A percentile compares a stretch with the other conserved stretches of the same genome.
Conservation (phyloP, 2,888 invertebrate genomes). For the Bombyx huttoni region DNA sequence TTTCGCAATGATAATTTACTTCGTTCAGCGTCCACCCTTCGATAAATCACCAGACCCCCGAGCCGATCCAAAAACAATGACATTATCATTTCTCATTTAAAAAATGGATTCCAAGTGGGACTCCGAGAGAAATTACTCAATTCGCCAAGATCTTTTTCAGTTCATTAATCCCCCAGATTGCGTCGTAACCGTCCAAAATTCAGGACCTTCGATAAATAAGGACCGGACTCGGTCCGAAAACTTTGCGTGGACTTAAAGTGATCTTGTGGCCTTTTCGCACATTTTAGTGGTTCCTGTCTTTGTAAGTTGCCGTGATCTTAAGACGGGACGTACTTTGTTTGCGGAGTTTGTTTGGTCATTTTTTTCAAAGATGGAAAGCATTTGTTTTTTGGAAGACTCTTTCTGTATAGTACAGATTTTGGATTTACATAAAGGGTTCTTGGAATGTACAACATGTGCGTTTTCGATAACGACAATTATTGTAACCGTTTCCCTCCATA, state of each 20-base stretch:
- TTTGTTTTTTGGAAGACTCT: not conserved
- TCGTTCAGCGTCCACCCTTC: conserved; percentile 1
- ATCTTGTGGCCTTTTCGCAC: not conserved
- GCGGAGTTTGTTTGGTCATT: not conserved
- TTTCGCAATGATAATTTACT: conserved; percentile 3
- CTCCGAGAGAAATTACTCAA: conserved; percentile 47
- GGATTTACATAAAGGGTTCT: too few species aligned
- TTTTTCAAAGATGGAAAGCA: not conserved
- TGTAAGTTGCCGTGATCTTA: not conserved
- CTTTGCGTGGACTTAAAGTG: conserved; percentile 1
- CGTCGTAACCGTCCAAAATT: conserved; percentile 38
- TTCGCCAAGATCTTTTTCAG: conserved; percentile 58
- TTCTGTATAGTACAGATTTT: too few species aligned
- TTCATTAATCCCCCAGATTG: conserved; percentile 61
- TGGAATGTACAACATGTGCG: too few species aligned
- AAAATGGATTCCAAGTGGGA: conserved; percentile 28
- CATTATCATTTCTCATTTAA: conserved; percentile 39
- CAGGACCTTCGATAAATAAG: conserved; percentile 36
- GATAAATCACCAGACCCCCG: conserved; percentile 3
- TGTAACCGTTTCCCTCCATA: too few species aligned
- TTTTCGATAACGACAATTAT: too few species aligned
- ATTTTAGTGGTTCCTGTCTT: not conserved
- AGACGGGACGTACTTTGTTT: not conserved
- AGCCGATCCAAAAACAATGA: conserved; percentile 20
- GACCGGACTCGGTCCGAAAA: conserved; percentile 18